Conservation (phyloP, 2,888 invertebrate species). For the Drosophila koepferae region DNA sequence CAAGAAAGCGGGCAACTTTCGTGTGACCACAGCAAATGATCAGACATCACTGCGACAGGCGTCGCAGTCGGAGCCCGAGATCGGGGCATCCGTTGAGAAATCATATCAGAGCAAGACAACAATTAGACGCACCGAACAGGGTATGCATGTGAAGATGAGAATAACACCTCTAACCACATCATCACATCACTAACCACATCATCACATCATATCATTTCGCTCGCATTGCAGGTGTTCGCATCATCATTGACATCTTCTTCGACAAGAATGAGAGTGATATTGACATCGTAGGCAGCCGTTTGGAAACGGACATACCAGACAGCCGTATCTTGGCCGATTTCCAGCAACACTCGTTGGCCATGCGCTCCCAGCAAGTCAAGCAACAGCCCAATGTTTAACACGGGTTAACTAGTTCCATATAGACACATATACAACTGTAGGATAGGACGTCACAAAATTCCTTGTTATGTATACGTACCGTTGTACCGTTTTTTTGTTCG, state of each 20-base stretch:
- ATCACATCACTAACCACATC: too few species aligned
- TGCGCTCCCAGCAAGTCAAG: conserved; percentile 30
- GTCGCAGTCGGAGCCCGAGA: conserved; percentile 1
- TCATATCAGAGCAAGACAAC: conserved; percentile 84
- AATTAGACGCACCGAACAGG: conserved; percentile 81
- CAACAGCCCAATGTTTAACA: conserved; percentile 34
- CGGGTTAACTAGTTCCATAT: conserved; percentile 22
- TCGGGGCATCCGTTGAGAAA: conserved; percentile 51
- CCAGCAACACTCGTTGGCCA: conserved; percentile 68
- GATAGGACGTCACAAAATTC: conserved; percentile 58
- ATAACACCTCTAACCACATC: too few species aligned
- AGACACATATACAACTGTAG: conserved; percentile 13
- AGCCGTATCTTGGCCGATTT: conserved; percentile 83
- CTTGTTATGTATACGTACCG: conserved; percentile 44
- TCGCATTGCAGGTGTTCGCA: conserved; percentile 79
- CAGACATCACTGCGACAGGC: conserved; percentile 40
- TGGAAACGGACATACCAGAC: conserved; percentile 83
- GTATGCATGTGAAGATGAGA: conserved; percentile 46
- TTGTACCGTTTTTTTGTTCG: conserved; percentile 36
- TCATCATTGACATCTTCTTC: conserved; percentile 83
- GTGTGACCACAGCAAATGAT: conserved; percentile 37
- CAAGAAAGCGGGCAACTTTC: conserved; percentile 35
- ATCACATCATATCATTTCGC: too few species aligned
- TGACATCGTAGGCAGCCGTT: conserved; percentile 82
- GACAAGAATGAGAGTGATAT: conserved; percentile 69